Base-by-base conservation (phyloP, 2,888 invertebrate genomes). In the Oxycera nigricornis region DNA sequence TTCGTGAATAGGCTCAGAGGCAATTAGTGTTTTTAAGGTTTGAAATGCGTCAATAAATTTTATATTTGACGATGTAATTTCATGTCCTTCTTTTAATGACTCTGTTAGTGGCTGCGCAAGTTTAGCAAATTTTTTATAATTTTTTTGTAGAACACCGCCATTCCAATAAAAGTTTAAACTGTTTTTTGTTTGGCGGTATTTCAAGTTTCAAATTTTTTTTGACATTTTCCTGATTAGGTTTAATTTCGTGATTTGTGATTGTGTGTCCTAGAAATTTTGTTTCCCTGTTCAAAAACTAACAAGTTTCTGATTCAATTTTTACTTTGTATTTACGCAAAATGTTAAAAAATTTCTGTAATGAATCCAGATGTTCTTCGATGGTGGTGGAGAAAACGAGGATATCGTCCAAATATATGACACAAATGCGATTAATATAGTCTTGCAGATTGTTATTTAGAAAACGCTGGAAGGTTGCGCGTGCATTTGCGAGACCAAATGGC, bases 101-200 rank as follows among this genome's bases (percentile, higher is more conserved):
- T 55, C 17, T 4, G 55, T 77, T 20, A 76, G 41, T 1, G 75
- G 75, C 7, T 76, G 41, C 35, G 77, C 74, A n/a, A 76, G 52
- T 59, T 76, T 75, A 1, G 75, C 68, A 70, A 62, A 74, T 20
- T 73, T 22, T 57, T 74, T 1, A 75, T 61, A 55, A 73, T 74
- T 39, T 75, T 75, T 14, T 74, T 28, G 70, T 77, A 76, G 28
- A 57, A 78, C 0, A 75, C 75, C 0, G 77, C 62, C 39, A 76
- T 26, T 11, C 77, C 76, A 11, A 76, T 17, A 26, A 77, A 77
- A 2, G 57, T 62, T 77, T 77, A 14, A 77, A 72, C 76, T 76
- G 39, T 30, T 77, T 78, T 30, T 67, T 26, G 2, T 76, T 76
- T 26, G 41, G 74, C 0, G 77, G 78, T 1, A 77, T 4, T 30